Percentiles rank a stretch among this genome's conserved stretches.
phyloP scores from a whole-genome alignment of 2,113 vertebrate species.

The Regulus satrapa region DNA sequence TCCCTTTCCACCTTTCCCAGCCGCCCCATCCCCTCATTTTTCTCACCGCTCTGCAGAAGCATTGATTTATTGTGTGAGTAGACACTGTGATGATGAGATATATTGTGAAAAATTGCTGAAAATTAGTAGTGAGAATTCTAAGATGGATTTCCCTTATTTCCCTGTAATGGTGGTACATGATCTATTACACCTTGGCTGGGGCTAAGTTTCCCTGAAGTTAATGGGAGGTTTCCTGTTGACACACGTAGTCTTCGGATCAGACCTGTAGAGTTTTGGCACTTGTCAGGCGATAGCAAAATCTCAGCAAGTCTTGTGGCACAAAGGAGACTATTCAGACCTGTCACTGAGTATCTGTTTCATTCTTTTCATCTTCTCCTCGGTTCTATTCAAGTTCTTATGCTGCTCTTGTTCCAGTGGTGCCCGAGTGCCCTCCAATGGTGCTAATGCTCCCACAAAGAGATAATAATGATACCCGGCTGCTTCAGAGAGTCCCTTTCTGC shows the following conservation, averaged over 20 bases:
- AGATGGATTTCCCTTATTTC: constrained; percentile 16
- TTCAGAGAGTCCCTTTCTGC: constrained; percentile 37
- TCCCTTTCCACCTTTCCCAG: not conserved
- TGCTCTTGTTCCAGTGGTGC: constrained; percentile 56
- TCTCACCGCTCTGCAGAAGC: not conserved
- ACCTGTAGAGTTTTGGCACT: constrained; percentile 40
- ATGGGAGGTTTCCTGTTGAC: constrained; percentile 55
- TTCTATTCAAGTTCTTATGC: constrained; percentile 30
- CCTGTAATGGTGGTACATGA: not conserved
- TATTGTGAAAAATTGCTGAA: not conserved
- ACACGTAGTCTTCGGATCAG: constrained; percentile 20
- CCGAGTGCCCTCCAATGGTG: constrained; percentile 65
- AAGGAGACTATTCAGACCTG: constrained; percentile 46
- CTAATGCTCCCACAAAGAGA: constrained; percentile 58
- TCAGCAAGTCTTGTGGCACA: constrained; percentile 41
- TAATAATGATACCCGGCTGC: constrained; percentile 34
- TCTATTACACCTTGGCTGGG: constrained; percentile 12
- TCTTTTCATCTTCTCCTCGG: constrained; percentile 24
- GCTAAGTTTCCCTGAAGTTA: constrained; percentile 34
- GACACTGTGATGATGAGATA: constrained; percentile 12
- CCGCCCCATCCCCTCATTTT: not conserved
- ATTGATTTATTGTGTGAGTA: constrained; percentile 38
- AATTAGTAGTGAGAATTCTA: not conserved
- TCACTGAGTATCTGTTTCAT: not conserved
- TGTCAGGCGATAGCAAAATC: constrained; percentile 21